Evolutionary conservation across 2,888 invertebrate species (phyloP).

Genomic region (Eudemis profundana): DNA sequence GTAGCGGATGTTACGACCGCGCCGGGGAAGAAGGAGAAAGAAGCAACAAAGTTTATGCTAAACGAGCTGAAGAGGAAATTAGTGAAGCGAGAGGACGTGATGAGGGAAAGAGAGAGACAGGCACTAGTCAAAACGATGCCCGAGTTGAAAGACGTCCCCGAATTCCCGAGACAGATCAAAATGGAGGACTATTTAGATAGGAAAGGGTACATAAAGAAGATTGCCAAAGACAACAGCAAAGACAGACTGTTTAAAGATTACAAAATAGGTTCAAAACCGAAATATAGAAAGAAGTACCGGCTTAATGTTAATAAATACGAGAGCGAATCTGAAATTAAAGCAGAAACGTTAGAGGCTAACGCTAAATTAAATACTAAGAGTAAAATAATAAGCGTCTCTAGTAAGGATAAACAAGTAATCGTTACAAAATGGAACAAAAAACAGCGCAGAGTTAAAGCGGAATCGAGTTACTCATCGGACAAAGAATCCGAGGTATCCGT

Average conservation of each 20-base stretch:
- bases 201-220: conserved; percentile 70
- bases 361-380: conserved; percentile 59
- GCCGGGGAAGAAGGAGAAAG: conserved; percentile 74
- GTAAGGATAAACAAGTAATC: conserved; percentile 48
- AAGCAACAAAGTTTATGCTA: conserved; percentile 71
- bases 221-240: conserved; percentile 51
- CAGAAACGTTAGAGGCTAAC: conserved; percentile 61
- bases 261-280: conserved; percentile 50
- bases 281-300: conserved; percentile 54
- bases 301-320: conserved; percentile 57
- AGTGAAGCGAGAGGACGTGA: conserved; percentile 77
- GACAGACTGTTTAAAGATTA: conserved; percentile 53
- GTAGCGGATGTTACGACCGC: conserved; percentile 66
- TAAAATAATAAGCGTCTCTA: conserved; percentile 57
- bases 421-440: conserved; percentile 66
- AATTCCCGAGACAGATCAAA: conserved; percentile 77
- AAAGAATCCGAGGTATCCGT: conserved; percentile 52
- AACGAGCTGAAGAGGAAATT: conserved; percentile 75
- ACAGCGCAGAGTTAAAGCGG: conserved; percentile 56
- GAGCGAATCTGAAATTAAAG: conserved; percentile 58
- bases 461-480: conserved; percentile 56
- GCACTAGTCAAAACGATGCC: conserved; percentile 81
- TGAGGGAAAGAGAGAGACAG: conserved; percentile 79
- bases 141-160: conserved; percentile 68
- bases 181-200: conserved; percentile 62